Base-by-base conservation (phyloP, 2,113 vertebrate species). In the Saccopteryx leptura region DNA sequence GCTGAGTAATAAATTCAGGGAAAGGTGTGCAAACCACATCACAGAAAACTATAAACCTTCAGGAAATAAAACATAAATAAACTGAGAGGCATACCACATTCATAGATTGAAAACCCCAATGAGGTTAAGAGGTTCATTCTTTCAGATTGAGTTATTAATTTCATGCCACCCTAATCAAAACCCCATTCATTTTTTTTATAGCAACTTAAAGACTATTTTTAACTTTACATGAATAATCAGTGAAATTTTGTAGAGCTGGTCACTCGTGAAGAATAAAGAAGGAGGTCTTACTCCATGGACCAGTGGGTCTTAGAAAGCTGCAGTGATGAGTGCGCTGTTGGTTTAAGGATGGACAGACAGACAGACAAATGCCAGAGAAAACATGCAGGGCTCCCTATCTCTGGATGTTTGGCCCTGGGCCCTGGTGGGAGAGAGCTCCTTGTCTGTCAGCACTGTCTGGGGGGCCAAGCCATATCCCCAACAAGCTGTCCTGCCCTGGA, bases 381-480 rank as follows among this genome's bases (percentile, higher is more conserved):
- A 28, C 56, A 60, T 46, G 9, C 14, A 58, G 12, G 8, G 33
- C 28, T 24, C 2, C 61, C 1, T 39, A 0, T 0, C 0, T 24
- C 26, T 0, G 28, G 72, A 54, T 39, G 3, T 14, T 7, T 1
- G 33, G 11, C 8, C 23, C 48, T 19, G 33, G 15, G 46, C 18
- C 56, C 75, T 7, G 9, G 4, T 7, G 28, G 56, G 23, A 9
- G 4, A 50, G 61, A 52, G 61, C n/a, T 5, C 18, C n/a, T 12
- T 4, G 65, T 79, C 11, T 11, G 2, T 17, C n/a, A 2, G 17
- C 60, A 26, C 17, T 8, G 21, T 4, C 39, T 39, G 9, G 9
- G 60, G 39, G 48, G 4, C 72, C n/a, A 39, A n/a, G 26, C 68
- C 39, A 1, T 1, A 11, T 12, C 54, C 65, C 80, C 52, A 17